These are phyloP conservation scores for Idaea dimidiata DNA, from an alignment of 2,888 invertebrate species.

Conservation along the genomic window DNA sequence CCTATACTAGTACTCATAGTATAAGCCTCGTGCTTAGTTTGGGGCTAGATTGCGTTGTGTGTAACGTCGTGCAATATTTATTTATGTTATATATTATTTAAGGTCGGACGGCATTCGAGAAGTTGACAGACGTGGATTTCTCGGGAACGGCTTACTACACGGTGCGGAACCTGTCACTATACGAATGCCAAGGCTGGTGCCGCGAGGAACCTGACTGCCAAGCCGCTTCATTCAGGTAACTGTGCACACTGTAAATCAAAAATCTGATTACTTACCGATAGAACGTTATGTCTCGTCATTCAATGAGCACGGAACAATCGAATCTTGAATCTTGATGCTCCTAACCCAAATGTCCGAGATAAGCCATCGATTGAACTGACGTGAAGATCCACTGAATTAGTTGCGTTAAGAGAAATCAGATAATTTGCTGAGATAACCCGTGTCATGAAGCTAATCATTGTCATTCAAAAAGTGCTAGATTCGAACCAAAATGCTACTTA, in stretches of 20 bases:
- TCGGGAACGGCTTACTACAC: slow-evolving; percentile 95
- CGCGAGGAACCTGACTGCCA: slow-evolving; percentile 95
- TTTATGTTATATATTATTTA: slow-evolving; percentile 43
- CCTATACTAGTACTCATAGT: too few species aligned
- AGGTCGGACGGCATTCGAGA: slow-evolving; percentile 95
- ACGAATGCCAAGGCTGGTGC: slow-evolving; percentile 98
- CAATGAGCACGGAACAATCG: slow-evolving; percentile 65
- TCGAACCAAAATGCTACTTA: slow-evolving; percentile 24
- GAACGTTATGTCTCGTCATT: slow-evolving; percentile 45
- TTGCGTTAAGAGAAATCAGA: slow-evolving; percentile 44
- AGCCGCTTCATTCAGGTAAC: slow-evolving; percentile 91
- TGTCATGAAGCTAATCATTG: slow-evolving; percentile 32
- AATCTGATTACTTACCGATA: slow-evolving; percentile 1
- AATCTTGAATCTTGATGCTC: slow-evolving; percentile 59
- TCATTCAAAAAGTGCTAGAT: slow-evolving; percentile 36
- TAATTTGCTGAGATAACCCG: slow-evolving; percentile 29
- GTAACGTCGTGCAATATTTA: background rate
- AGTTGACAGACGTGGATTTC: slow-evolving; percentile 95
- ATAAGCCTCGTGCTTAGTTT: too few species aligned
- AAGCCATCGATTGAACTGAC: slow-evolving; percentile 57
- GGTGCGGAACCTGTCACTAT: slow-evolving; percentile 93
- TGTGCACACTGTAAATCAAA: background rate
- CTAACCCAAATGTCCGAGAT: slow-evolving; percentile 71
- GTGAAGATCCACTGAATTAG: slow-evolving; percentile 64
- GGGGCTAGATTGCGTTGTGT: slow-evolving; percentile 2